phyloP scores from a whole-genome alignment of 30 jellyfish, hydroid and myxozoan genomes.

The Catostylus mosaicus region DNA sequence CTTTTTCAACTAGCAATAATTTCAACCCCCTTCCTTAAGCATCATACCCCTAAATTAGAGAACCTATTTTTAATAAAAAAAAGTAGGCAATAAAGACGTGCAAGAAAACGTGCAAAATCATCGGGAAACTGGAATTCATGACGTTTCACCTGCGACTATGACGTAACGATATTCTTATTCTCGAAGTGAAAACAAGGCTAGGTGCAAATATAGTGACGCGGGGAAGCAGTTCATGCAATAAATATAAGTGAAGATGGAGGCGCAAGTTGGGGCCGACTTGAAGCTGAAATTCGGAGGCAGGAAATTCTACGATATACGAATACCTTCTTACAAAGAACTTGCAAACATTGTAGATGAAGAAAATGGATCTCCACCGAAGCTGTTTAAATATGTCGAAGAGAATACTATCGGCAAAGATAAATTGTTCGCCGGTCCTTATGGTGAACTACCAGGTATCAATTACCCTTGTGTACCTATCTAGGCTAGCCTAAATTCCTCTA shows the following conservation, averaged over 20 bases:
- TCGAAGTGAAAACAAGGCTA: neutral
- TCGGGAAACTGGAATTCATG: too few species aligned
- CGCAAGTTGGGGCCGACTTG: conserved; percentile 33
- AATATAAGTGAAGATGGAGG: conserved; percentile 31
- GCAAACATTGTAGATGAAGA: conserved; percentile 7
- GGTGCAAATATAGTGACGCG: neutral
- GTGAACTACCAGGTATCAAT: conserved; percentile 46
- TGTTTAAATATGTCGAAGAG: conserved; percentile 57
- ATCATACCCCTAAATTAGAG: too few species aligned
- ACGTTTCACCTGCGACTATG: too few species aligned
- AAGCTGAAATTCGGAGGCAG: conserved; percentile 59
- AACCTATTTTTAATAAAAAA: too few species aligned
- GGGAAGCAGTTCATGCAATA: neutral
- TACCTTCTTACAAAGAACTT: conserved; percentile 47
- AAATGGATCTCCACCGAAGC: conserved; percentile 17
- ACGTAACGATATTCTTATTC: neutral
- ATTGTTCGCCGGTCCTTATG: conserved; percentile 76
- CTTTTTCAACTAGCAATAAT: too few species aligned
- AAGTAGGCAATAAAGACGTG: too few species aligned
- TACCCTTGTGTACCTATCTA: neutral
- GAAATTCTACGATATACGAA: conserved; percentile 63
- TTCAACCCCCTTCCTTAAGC: too few species aligned
- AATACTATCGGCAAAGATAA: conserved; percentile 75
- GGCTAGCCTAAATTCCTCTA: neutral
- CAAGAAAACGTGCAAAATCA: too few species aligned